Evolutionary conservation across 1,140 invertebrate genomes (phyloP).

Genomic region (Drosophila baimaii): DNA sequence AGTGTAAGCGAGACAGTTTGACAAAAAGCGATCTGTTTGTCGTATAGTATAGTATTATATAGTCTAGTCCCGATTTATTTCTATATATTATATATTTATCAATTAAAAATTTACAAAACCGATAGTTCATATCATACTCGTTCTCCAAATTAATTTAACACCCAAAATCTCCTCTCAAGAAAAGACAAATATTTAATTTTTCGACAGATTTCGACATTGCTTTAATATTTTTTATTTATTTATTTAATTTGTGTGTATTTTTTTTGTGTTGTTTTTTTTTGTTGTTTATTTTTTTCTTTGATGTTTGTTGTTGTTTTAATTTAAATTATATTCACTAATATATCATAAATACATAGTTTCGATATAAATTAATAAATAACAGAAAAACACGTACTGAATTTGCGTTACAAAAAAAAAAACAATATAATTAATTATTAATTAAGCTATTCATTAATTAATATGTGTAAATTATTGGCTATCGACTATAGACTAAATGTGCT

Average conservation of each 20-base stretch:
- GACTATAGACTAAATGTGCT: slow-evolving; percentile 58
- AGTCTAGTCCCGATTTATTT: too few relatives aligned
- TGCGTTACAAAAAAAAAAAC: slow-evolving; percentile 40
- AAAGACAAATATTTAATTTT: slow-evolving; percentile 27
- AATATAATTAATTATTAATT: slow-evolving; percentile 54
- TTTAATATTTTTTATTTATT: slow-evolving; percentile 42
- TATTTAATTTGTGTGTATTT: slow-evolving; percentile 16
- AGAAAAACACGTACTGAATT: slow-evolving; percentile 41
- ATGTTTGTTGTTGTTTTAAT: slow-evolving; percentile 20
- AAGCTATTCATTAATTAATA: slow-evolving; percentile 65
- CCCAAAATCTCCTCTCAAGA: neutral
- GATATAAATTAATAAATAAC: slow-evolving; percentile 69
- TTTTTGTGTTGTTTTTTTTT: slow-evolving; percentile 37
- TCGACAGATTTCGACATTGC: slow-evolving; percentile 35
- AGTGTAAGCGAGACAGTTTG: too few relatives aligned
- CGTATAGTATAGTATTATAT: too few relatives aligned
- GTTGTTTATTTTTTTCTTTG: slow-evolving; percentile 25
- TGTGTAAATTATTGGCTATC: slow-evolving; percentile 61
- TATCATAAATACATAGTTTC: slow-evolving; percentile 66
- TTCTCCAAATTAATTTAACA: too few relatives aligned
- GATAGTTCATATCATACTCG: too few relatives aligned
- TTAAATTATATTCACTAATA: slow-evolving; percentile 35
- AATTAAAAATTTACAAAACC: too few relatives aligned
- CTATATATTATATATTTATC: too few relatives aligned
- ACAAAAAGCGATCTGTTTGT: too few relatives aligned